A percentile compares a stretch with the other conserved stretches of the same genome.
These are phyloP conservation scores for Chrysaora quinquecirrha DNA, from an alignment of 30 jellyfish, hydroid and myxozoan genomes.

Conservation along the genomic window DNA sequence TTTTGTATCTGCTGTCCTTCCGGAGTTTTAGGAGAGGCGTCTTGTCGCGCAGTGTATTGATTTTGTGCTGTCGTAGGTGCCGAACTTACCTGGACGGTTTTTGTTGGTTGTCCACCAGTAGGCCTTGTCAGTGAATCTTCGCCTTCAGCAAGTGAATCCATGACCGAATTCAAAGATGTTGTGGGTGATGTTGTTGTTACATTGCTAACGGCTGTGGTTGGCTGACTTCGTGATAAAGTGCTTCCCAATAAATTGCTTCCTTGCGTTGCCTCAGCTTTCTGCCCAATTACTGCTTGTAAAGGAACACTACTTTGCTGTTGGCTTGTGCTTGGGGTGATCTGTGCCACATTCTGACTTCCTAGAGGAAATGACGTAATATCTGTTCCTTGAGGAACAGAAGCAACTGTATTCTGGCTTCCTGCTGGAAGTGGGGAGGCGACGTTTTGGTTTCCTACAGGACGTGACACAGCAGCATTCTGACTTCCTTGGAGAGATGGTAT, in stretches of 20 bases:
- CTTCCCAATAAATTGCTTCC: not conserved
- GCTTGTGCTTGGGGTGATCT: not conserved
- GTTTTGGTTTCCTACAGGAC: not conserved
- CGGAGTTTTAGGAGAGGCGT: not conserved
- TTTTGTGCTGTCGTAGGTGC: not conserved
- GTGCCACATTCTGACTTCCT: too few species aligned
- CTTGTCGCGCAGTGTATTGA: not conserved
- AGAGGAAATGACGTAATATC: too few species aligned
- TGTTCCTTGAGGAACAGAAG: not conserved
- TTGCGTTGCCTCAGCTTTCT: not conserved
- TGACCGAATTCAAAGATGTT: constrained; percentile 46
- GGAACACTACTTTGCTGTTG: not conserved
- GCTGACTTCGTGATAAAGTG: not conserved
- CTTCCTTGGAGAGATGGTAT: not conserved
- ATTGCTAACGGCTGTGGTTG: not conserved
- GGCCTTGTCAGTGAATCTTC: constrained; percentile 26
- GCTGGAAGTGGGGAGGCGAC: not conserved
- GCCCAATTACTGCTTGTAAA: not conserved
- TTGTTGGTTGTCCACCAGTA: constrained; percentile 3
- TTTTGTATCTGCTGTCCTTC: too few species aligned
- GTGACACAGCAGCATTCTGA: not conserved
- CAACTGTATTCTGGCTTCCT: not conserved
- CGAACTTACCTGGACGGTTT: not conserved
- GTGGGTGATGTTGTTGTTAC: constrained; percentile 56
- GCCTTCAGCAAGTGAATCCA: constrained; percentile 64